Evolutionary conservation across 2,113 vertebrate species (phyloP).

Genomic region (Pachypanchax playfairii): DNA sequence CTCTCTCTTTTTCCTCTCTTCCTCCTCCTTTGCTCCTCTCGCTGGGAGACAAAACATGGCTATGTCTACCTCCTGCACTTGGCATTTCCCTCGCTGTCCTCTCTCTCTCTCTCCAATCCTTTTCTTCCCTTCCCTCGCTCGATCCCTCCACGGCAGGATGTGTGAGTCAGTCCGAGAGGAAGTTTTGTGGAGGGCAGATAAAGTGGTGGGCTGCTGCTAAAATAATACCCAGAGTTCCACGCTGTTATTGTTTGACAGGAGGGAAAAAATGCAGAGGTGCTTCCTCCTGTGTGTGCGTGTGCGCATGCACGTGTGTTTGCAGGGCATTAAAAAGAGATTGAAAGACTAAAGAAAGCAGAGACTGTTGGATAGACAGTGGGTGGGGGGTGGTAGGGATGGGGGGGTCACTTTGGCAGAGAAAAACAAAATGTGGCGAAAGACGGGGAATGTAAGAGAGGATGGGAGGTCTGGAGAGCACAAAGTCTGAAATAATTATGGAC

Average conservation of each 20-base stretch:
- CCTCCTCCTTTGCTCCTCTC: conserved; percentile 58
- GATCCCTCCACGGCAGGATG: conserved; percentile 75
- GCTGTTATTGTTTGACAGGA: conserved; percentile 80
- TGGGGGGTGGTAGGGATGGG: neutral
- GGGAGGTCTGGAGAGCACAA: conserved; percentile 33
- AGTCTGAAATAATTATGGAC: conserved; percentile 16
- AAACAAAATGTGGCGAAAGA: conserved; percentile 67
- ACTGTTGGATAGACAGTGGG: conserved; percentile 23
- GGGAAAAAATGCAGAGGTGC: conserved; percentile 70
- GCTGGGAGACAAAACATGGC: conserved; percentile 71
- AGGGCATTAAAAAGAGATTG: conserved; percentile 35
- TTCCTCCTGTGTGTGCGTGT: conserved; percentile 62
- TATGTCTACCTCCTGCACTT: conserved; percentile 51
- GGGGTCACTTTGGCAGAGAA: conserved; percentile 30
- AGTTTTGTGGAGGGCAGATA: conserved; percentile 88
- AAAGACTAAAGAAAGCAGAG: conserved; percentile 48
- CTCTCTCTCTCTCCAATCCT: conserved; percentile 11
- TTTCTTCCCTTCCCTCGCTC: conserved; percentile 49
- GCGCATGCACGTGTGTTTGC: conserved; percentile 19
- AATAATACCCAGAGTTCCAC: conserved; percentile 81
- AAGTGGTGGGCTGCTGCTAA: conserved; percentile 81
- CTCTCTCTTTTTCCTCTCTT: conserved; percentile 52
- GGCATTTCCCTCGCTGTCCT: conserved; percentile 31
- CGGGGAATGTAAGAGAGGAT: conserved; percentile 39
- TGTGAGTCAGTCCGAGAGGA: conserved; percentile 79